Evolutionary conservation across 2,888 invertebrate genomes (phyloP).

Genomic region (Tenthredo notha): DNA sequence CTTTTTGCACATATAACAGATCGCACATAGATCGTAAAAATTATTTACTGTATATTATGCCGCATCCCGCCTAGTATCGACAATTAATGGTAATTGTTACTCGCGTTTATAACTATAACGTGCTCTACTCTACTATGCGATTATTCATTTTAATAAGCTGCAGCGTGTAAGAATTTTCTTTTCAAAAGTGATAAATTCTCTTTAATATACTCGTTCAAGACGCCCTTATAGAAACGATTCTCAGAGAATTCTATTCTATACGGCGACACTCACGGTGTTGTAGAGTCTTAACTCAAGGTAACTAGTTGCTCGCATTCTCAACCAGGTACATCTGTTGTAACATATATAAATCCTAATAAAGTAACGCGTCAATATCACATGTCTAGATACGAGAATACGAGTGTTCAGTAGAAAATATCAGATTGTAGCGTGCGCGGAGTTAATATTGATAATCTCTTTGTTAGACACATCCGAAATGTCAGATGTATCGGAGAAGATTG

Average conservation of each 20-base stretch:
- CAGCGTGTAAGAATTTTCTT: constrained; percentile 25
- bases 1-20: constrained; percentile 17
- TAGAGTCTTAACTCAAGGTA: too few species aligned
- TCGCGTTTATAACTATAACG: not conserved
- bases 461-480: not conserved
- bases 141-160: constrained; percentile 39
- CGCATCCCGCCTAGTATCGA: not conserved
- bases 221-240: not conserved
- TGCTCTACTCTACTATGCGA: not conserved
- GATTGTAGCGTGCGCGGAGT: not conserved
- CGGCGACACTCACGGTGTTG: not conserved
- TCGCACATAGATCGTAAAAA: constrained; percentile 18
- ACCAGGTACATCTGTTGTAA: not conserved
- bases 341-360: constrained; percentile 22
- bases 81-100: constrained; percentile 40
- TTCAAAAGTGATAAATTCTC: constrained; percentile 22
- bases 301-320: not conserved
- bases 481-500: not conserved
- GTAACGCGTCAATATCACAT: not conserved
- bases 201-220: not conserved
- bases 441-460: constrained; percentile 27
- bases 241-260: not conserved
- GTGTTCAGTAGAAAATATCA: not conserved
- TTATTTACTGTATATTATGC: constrained; percentile 24
- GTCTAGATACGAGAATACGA: not conserved